phyloP scores from a whole-genome alignment of 1,140 invertebrate genomes.

The Trichoplusia ni region DNA sequence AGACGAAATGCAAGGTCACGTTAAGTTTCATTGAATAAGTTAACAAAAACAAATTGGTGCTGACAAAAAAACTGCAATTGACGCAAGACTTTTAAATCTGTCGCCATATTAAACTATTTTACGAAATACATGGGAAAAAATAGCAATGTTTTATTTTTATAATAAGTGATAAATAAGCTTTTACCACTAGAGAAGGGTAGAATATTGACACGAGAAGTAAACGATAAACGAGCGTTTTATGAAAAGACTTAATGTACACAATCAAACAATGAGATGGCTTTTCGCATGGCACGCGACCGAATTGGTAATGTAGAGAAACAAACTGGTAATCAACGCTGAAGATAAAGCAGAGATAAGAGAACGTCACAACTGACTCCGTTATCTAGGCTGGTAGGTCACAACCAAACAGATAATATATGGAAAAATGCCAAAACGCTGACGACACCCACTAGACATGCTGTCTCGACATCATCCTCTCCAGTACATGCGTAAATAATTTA shows the following conservation, averaged over 20 bases:
- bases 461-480: no score
- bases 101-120: no score
- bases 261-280: neutral
- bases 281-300: neutral
- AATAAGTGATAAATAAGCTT: no score
- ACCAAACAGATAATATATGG: constrained; percentile 37
- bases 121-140: no score
- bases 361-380: neutral
- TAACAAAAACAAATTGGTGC: no score
- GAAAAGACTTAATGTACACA: neutral
- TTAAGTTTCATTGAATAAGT: no score
- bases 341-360: neutral
- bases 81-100: no score
- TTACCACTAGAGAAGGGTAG: neutral
- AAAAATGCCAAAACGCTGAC: constrained; percentile 53
- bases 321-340: neutral
- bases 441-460: constrained; percentile 57
- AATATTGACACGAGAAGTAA: neutral
- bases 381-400: neutral
- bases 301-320: no score
- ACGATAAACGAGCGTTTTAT: neutral
- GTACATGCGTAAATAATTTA: no score
- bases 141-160: no score
- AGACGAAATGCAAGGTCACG: no score
- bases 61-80: no score